A percentile compares a stretch with the other conserved stretches of the same genome.
Evolutionary conservation across 1,140 invertebrate species (phyloP).

Genomic region (Antheraea pernyi): DNA sequence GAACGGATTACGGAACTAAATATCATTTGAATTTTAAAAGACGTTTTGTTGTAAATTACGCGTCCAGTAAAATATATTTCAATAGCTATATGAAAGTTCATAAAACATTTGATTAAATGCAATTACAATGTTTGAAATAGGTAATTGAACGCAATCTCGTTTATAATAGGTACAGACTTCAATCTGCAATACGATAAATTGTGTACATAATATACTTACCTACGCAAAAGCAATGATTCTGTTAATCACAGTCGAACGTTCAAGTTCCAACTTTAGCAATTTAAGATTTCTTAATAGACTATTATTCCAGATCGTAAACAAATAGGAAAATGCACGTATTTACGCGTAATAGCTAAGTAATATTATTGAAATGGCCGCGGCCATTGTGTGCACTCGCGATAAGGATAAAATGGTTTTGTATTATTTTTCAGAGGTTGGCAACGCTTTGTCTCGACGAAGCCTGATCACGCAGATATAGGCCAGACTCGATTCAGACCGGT

Average conservation of each 20-base stretch:
- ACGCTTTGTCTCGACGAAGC: slow-evolving; percentile 5
- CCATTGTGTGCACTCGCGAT: slow-evolving; percentile 46
- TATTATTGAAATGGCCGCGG: neutral
- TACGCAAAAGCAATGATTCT: slow-evolving; percentile 32
- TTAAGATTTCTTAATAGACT: slow-evolving; percentile 54
- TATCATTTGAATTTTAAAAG: no score
- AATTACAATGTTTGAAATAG: no score
- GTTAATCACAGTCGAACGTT: slow-evolving; percentile 32
- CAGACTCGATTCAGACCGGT: neutral
- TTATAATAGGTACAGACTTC: neutral
- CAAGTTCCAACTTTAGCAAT: slow-evolving; percentile 30
- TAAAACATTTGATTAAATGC: no score
- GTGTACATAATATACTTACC: no score
- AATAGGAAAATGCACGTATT: slow-evolving; percentile 56
- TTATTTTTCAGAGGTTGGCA: slow-evolving; percentile 45
- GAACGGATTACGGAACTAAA: no score
- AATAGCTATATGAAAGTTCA: no score
- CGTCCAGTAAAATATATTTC: no score
- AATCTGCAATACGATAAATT: neutral
- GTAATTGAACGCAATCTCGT: no score
- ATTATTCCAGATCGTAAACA: slow-evolving; percentile 56
- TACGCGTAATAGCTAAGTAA: slow-evolving; percentile 37
- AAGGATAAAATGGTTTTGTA: slow-evolving; percentile 38
- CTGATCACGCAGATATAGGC: slow-evolving; percentile 12
- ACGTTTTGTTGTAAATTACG: no score